Base-by-base conservation (phyloP, 2,113 vertebrate genomes). In the Hepsetus odoe region DNA sequence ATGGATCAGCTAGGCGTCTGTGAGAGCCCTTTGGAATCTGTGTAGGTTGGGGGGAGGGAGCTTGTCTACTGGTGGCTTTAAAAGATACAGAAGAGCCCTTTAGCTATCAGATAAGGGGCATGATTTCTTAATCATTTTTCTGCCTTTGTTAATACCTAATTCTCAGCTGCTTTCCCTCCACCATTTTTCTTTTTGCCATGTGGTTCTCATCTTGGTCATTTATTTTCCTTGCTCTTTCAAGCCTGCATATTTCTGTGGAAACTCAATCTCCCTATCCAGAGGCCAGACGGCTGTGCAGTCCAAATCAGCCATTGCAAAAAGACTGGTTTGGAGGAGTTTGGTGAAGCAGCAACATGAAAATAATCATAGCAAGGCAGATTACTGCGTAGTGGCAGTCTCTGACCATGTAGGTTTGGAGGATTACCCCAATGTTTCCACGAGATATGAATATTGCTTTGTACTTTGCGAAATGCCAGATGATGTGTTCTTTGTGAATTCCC, bases 141-240 rank as follows among this genome's bases (percentile, higher is more conserved):
- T 9, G 5, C n/a, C 24, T 55, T 22, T 24, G 51, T 22, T 24
- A 11, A 13, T 10, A 67, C 72, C 55, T 26, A 70, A 32, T 71
- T 69, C 51, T 56, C 40, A 42, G 32, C 12, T 5, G 4, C 49
- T 72, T 62, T 46, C 38, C 65, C 62, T 67, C 70, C 28, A 10
- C 51, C 74, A 30, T 53, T 40, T n/a, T 55, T 58, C 58, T 70
- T 61, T 18, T 74, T 58, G 66, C 83, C 91, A 94, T 92, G 89
- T 94, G 92, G 89, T 91, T 92, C 85, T 82, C 89, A 92, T 94
- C 90, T 88, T 70, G 77, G 51, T 68, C 83, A 33, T 79, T 84
- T 87, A 80, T 87, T 86, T 88, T 89, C 87, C 83, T 81, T 75
- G 79, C 84, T 82, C 85, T 58, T 68, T 89, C 80, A 40, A 79